Base-by-base conservation (phyloP, 1,140 invertebrate species). In the Papilio polytes region DNA sequence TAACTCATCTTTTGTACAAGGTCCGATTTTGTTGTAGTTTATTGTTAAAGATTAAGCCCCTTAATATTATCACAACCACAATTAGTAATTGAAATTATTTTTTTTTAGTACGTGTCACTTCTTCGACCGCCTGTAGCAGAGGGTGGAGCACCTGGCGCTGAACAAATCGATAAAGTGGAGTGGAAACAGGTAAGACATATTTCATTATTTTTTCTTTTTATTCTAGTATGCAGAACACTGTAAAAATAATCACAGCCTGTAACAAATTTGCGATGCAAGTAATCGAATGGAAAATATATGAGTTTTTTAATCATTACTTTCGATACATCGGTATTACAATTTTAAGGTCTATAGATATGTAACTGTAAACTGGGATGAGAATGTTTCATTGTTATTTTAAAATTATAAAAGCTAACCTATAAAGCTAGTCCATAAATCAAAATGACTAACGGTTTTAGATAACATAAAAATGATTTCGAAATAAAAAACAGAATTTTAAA, bases 41-140 rank as follows among this genome's bases (percentile, higher is more conserved):
- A 41, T 41, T 41, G 36, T 41, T 41, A 8, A 41, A 41, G 36
- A 41, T 41, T 41, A 41, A 41, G 36, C 7, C 3, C 3, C 6
- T 41, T 6, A 41, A 41, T 41, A 41, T 41, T 36, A 36, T 36
- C 3, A 36, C 36, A 4, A 41, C 36, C 6, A 41, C 36, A 0
- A 36, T 70, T 70, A 15, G 12, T 22, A 18, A 56, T 26, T 41
- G 7, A 41, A 22, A 51, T 78, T n/a, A 80, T 85, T 81, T 88
- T 80, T 83, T 96, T 96, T 53, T 95, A 98, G 97, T 98, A 98
- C 91, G 95, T 97, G 44, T 98, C 98, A 1, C 96, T 98, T 9
- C 92, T 98, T 53, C 95, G 98, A 73, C 98, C 98, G 13, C 98
- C 98, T 1, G 95, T 98, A 13, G 96, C 96, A 22, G 96, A 97